Percentiles rank a stretch among this genome's conserved stretches.
Conservation (phyloP, 1,140 invertebrate genomes). For the Diplogasteroides magnus region DNA sequence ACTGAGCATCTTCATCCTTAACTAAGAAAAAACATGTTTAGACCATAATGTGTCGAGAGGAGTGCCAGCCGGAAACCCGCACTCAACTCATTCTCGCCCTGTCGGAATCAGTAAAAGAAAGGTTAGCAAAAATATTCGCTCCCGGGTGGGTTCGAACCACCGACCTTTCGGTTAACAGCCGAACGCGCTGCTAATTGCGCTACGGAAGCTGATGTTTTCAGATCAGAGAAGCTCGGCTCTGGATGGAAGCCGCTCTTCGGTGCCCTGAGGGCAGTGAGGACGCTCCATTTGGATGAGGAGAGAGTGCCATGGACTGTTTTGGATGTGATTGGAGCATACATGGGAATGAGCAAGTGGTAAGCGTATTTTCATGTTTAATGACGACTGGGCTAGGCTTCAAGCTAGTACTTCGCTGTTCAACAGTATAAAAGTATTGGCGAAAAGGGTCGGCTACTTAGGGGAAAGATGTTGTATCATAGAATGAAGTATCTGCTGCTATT, state of each 20-base stretch:
- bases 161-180: slow-evolving; percentile 56
- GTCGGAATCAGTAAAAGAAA: slow-evolving; percentile 13
- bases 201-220: slow-evolving; percentile 20
- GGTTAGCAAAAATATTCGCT: slow-evolving; percentile 33
- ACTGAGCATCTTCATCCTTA: background rate
- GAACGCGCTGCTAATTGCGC: slow-evolving; percentile 44
- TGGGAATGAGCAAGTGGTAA: slow-evolving; percentile 15
- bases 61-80: slow-evolving; percentile 19
- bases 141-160: slow-evolving; percentile 55
- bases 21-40: too few species aligned
- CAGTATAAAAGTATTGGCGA: too few species aligned
- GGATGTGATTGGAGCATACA: slow-evolving; percentile 22
- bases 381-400: too few species aligned
- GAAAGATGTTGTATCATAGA: too few species aligned
- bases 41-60: slow-evolving; percentile 17
- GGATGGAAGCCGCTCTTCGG: slow-evolving; percentile 30
- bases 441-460: too few species aligned
- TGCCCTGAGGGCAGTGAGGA: slow-evolving; percentile 14
- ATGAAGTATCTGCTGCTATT: too few species aligned
- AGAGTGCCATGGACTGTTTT: slow-evolving; percentile 26
- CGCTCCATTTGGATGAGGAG: slow-evolving; percentile 12
- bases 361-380: too few species aligned
- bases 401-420: too few species aligned
- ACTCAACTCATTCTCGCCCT: slow-evolving; percentile 18
- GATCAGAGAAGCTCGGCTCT: slow-evolving; percentile 21